phyloP scores from a whole-genome alignment of 2,113 vertebrate genomes.

The Gambusia holbrooki region DNA sequence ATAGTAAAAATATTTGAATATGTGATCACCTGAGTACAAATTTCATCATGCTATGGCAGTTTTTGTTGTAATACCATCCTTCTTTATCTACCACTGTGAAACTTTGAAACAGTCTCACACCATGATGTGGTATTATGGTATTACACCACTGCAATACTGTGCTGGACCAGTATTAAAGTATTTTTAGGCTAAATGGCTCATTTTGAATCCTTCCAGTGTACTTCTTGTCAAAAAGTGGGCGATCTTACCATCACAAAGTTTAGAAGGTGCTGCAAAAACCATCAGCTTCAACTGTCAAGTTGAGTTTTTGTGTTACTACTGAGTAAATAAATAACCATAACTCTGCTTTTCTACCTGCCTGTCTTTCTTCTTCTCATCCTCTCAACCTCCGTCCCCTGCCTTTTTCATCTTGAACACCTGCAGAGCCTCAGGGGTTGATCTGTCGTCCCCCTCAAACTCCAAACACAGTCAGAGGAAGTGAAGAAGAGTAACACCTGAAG shows the following conservation, averaged over 20 bases:
- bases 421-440: conserved; percentile 70
- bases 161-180: too few relatives aligned
- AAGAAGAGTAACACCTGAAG: conserved; percentile 46
- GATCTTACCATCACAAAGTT: not conserved
- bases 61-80: too few relatives aligned
- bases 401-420: conserved; percentile 72
- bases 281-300: too few relatives aligned
- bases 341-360: conserved; percentile 13
- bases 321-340: not conserved
- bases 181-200: too few relatives aligned
- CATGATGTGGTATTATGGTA: too few relatives aligned
- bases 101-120: too few relatives aligned
- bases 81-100: too few relatives aligned
- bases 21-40: too few relatives aligned
- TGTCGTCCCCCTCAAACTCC: conserved; percentile 52
- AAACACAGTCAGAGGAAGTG: conserved; percentile 56
- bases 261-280: not conserved
- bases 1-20: too few relatives aligned
- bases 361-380: conserved; percentile 14
- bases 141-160: too few relatives aligned
- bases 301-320: conserved; percentile 1
- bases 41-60: too few relatives aligned
- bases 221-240: not conserved
- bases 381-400: conserved; percentile 13
- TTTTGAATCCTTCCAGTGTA: too few relatives aligned